Percentiles rank a stretch among this genome's conserved stretches.
phyloP scores from a whole-genome alignment of 2,113 vertebrate genomes.

The Platycercus adscitus region DNA sequence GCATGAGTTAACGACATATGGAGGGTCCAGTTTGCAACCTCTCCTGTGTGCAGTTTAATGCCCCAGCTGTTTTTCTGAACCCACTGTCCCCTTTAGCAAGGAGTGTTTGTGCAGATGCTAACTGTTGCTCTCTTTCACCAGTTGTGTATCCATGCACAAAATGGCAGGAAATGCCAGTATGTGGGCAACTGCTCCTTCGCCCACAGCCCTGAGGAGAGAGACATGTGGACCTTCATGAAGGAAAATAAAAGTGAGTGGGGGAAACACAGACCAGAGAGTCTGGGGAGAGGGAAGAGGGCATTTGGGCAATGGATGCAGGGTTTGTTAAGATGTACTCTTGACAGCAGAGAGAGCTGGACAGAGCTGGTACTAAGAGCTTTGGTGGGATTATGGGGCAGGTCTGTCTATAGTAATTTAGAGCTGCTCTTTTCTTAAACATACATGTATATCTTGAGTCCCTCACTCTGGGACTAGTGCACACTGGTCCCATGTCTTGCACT shows the following conservation, averaged over 20 bases:
- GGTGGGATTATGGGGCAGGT: background rate
- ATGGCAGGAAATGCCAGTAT: constrained; percentile 89
- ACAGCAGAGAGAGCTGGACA: background rate
- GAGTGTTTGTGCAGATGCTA: background rate
- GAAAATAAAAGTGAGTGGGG: constrained; percentile 88
- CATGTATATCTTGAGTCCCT: background rate
- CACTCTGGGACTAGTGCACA: background rate
- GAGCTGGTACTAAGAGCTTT: background rate
- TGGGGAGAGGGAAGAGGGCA: background rate
- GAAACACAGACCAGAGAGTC: background rate
- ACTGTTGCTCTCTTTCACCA: constrained; percentile 61
- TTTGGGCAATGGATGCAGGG: background rate
- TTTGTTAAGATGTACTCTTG: background rate
- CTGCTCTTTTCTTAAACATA: background rate
- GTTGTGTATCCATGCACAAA: constrained; percentile 90
- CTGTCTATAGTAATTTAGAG: background rate
- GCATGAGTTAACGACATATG: background rate
- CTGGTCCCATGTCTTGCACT: background rate
- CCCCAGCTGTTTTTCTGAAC: background rate
- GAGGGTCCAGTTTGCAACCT: background rate
- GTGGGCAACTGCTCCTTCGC: constrained; percentile 92
- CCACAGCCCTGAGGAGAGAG: constrained; percentile 93
- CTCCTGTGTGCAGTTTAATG: background rate
- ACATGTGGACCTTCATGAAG: constrained; percentile 99
- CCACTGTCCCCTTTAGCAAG: background rate